Evolutionary conservation across 2,888 invertebrate genomes (phyloP), one percentile per base, ranked within the genome.

Genomic region (Panorpa germanica): DNA sequence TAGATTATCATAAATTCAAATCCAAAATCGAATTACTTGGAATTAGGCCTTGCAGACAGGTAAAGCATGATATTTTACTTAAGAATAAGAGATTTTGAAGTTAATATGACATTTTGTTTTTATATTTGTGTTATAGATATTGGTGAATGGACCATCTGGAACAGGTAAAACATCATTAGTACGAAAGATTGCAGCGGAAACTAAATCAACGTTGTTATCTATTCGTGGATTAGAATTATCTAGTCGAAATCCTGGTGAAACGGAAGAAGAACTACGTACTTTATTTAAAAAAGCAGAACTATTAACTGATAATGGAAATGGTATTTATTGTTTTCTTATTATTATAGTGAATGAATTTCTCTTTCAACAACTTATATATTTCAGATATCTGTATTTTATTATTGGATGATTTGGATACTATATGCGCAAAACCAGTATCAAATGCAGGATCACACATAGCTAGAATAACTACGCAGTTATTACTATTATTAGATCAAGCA

Each of bases 91-190:
- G 35, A 31, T 29, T 29, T 21, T 19, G 4, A 4, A 27, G 10
- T 14, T 8, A 28, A 16, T 31, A n/a, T 28, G 31, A 24, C 25
- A 25, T 16, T 12, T 14, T 13, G 38, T 41, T 6, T 35, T 49
- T 19, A 29, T 48, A n/a, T 30, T 32, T 7, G 33, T 38, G n/a
- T 32, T 39, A 3, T 35, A 48, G 43, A 36, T 62, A 2, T 46
- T 63, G 28, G 43, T 63, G 33, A 50, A 55, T 35, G 70, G 70
- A 3, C 57, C 67, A 9, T 49, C 61, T 3, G 69, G 69, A 5
- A 58, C 63, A 41, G 68, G 69, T 11, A 70, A 70, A 47, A 64
- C 62, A 7, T 49, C 57, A 5, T 43, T 69, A 18, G 56, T 65
- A 3, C 45, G 50, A 28, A 54, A 57, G 16, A 53, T 63, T 18